These are phyloP conservation scores for Tethya wilhelma DNA, from an alignment of 37 sponge, comb jelly and placozoan species.

Conservation along the genomic window DNA sequence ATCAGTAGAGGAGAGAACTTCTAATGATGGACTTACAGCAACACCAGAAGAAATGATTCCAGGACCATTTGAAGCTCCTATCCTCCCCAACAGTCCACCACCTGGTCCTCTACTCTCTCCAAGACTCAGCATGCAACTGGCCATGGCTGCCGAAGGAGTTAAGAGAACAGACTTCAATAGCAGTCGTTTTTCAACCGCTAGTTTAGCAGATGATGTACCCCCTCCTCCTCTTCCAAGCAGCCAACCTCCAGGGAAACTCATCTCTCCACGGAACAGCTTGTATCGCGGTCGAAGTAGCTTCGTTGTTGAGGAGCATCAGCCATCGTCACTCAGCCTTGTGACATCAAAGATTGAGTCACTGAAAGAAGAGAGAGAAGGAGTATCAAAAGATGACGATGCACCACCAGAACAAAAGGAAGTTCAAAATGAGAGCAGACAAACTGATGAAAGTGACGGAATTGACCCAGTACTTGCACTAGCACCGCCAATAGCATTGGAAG, in stretches of 20 bases:
- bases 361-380: too few relatives aligned
- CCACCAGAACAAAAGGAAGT: background rate
- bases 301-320: too few relatives aligned
- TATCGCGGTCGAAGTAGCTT: background rate
- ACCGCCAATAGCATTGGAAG: background rate
- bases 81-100: conserved; percentile 25
- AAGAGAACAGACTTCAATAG: too few relatives aligned
- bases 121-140: conserved; percentile 4
- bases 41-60: too few relatives aligned
- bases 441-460: background rate
- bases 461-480: background rate
- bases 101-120: conserved; percentile 36
- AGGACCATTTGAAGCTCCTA: background rate
- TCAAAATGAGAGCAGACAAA: background rate
- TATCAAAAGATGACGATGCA: too few relatives aligned
- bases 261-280: background rate
- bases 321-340: too few relatives aligned
- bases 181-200: conserved; percentile 1
- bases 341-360: too few relatives aligned
- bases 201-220: conserved; percentile 2
- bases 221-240: conserved; percentile 31
- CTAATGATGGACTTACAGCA: background rate
- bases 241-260: conserved; percentile 28
- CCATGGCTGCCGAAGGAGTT: too few relatives aligned
- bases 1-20: background rate